Evolutionary conservation across 2,113 vertebrate species (phyloP), one percentile per base, ranked within the genome.

Genomic region (Psilopsiagon aurifrons): DNA sequence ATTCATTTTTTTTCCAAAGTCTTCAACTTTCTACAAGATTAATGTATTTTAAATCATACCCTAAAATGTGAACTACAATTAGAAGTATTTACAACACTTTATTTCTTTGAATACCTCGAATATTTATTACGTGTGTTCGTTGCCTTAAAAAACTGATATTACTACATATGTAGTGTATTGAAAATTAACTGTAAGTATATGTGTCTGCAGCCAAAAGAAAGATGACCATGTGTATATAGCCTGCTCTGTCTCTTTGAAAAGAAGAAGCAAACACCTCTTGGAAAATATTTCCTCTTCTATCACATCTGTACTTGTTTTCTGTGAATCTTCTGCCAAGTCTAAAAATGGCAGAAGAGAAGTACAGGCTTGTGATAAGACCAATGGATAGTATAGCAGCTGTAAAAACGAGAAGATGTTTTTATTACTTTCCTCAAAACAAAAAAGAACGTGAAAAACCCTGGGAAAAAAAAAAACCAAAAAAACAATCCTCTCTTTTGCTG

Each of bases 21-120:
- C 37, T 54, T 83, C 4, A 20, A 47, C 7, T 86, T 84, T 63
- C 12, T 20, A 27, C 25, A 68, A 85, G 52, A 85, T 68, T 88
- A 59, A 76, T 46, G 4, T 67, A 86, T 91, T 97, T 95, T 67
- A 82, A 83, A 92, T 75, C 59, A 55, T 81, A 91, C 84, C 44
- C 7, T 64, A n/a, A 81, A 90, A 83, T 27, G 5, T 35, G 35
- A 75, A 28, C 78, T 89, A 66, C 22, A 87, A 52, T 83, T 66
- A 74, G 51, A 75, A 22, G 49, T 63, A 33, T 35, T 87, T 87
- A 16, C 12, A 74, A 41, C 16, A 10, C 2, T 49, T 43, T 76
- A 41, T 73, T 75, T 3, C 22, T 85, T 84, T 89, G 43, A 74
- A 57, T 54, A 44, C 8, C 2, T 44, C 41, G 15, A 74, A 88